Base-by-base conservation (phyloP, 2,797 vertebrate species). In the Champsocephalus esox region DNA sequence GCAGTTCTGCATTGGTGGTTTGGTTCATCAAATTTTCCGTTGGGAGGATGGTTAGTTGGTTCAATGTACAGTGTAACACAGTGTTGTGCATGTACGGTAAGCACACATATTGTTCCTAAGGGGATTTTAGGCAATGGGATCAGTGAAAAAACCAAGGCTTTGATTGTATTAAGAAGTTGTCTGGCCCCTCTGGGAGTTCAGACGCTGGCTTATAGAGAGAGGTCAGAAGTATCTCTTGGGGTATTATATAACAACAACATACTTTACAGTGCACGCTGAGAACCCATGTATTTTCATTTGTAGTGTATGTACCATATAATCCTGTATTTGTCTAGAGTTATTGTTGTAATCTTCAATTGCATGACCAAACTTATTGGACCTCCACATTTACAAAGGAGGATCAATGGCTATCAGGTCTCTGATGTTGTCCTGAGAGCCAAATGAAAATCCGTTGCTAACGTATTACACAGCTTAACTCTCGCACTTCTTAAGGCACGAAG, bases 201-300 rank as follows among this genome's bases (percentile, higher is more conserved):
- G 16, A 19, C 60, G 17, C 9, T 10, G 46, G 46, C 52, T 46
- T 21, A 9, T 17, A 13, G 55, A 82, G 70, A 13, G 55, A 82
- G 70, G 50, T 67, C 70, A 17, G 12, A 50, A 17, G 54, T 45
- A 57, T 63, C 75, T 71, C 77, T 28, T 6, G n/a, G 13, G 46
- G 50, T 32, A 12, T 75, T 46, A 79, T 67, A 56, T 50, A 45
- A 11, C 61, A 63, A 24, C 32, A 67, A n/a, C 62, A 56, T 17
- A 19, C 12, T 28, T n/a, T 21, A 16, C 12, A 38, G n/a, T 21
- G 16, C 41, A 49, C 24, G 49, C 19, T 21, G 13, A 68, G 5
- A 75, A 73, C 66, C 70, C 76, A 75, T 80, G 74, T 7, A 16
- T 81, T 73, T 66, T 84, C 63, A 84, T 84, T 66, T 70, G 71